These are phyloP conservation scores for Cheilosia vulpina DNA, from an alignment of 2,888 invertebrate genomes.

Conservation along the genomic window DNA sequence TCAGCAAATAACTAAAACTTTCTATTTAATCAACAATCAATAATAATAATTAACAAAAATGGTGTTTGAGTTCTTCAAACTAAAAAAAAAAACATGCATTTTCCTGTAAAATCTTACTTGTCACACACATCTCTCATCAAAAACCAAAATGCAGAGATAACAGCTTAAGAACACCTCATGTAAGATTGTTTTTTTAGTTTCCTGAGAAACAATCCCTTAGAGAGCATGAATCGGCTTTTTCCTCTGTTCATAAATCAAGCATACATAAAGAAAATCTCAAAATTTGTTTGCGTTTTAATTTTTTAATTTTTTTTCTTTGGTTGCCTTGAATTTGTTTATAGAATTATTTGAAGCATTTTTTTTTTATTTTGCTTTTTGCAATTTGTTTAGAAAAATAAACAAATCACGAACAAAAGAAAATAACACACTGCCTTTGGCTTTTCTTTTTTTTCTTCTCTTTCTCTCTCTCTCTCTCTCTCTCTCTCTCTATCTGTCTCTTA, in stretches of 20 bases:
- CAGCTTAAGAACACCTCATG: constrained; percentile 33
- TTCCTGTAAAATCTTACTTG: constrained; percentile 36
- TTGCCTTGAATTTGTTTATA: constrained; percentile 67
- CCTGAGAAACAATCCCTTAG: constrained; percentile 34
- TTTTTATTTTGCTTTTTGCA: constrained; percentile 62
- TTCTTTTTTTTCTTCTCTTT: constrained; percentile 84
- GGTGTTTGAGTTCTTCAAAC: constrained; percentile 50
- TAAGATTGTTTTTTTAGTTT: constrained; percentile 17
- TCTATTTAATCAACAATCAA: constrained; percentile 49
- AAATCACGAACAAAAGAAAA: constrained; percentile 76
- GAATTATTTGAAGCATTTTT: constrained; percentile 62
- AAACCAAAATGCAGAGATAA: constrained; percentile 26
- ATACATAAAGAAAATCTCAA: constrained; percentile 33
- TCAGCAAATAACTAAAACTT: constrained; percentile 46
- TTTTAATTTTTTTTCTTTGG: constrained; percentile 61
- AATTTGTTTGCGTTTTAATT: constrained; percentile 65
- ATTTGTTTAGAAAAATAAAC: constrained; percentile 70
- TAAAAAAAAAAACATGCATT: constrained; percentile 11
- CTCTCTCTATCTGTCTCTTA: constrained; percentile 77
- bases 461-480: constrained; percentile 78
- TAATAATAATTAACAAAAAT: constrained; percentile 54
- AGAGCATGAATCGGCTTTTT: constrained; percentile 68
- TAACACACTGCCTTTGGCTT: constrained; percentile 92
- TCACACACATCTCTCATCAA: constrained; percentile 52
- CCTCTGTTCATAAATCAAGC: constrained; percentile 65